Percentiles rank a stretch among this genome's conserved stretches.
Evolutionary conservation across 2,888 invertebrate species (phyloP).

Genomic region (Ophion ellenae): DNA sequence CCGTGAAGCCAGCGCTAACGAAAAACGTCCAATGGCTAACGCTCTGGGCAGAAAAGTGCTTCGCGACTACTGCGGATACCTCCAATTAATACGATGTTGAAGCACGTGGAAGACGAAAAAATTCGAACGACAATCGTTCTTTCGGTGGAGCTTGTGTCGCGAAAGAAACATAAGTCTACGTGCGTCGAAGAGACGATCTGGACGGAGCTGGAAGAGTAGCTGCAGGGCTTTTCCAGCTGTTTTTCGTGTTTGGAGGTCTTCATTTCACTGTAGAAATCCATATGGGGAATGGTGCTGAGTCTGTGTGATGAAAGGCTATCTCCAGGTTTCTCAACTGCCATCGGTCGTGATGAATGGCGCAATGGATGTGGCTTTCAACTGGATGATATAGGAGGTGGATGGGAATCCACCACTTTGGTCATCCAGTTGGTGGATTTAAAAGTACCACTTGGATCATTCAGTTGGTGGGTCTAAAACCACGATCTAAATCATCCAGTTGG

Average conservation of each 20-base stretch:
- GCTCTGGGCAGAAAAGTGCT: slow-evolving; percentile 31
- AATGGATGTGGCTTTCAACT: no score
- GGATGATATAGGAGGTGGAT: neutral
- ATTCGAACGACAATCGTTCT: slow-evolving; percentile 14
- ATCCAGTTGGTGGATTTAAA: neutral
- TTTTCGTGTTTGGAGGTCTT: neutral
- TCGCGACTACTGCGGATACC: slow-evolving; percentile 38
- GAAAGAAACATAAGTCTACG: neutral
- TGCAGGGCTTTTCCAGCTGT: no score
- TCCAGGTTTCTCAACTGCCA: no score
- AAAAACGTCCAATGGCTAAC: slow-evolving; percentile 43
- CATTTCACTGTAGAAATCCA: neutral
- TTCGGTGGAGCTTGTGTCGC: neutral
- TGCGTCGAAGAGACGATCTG: no score
- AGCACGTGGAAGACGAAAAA: neutral
- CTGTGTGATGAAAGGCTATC: no score
- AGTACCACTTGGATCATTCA: neutral
- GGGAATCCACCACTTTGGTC: neutral
- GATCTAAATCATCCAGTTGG: neutral
- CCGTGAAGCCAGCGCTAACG: neutral
- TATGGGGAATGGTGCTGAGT: neutral
- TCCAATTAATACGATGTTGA: slow-evolving; percentile 66
- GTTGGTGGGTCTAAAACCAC: neutral
- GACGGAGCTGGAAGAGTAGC: no score
- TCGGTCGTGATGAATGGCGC: no score